Percentiles rank a stretch among this genome's conserved stretches.
Evolutionary conservation across 2,113 vertebrate genomes (phyloP).

Genomic region (Circaetus cinerascens): DNA sequence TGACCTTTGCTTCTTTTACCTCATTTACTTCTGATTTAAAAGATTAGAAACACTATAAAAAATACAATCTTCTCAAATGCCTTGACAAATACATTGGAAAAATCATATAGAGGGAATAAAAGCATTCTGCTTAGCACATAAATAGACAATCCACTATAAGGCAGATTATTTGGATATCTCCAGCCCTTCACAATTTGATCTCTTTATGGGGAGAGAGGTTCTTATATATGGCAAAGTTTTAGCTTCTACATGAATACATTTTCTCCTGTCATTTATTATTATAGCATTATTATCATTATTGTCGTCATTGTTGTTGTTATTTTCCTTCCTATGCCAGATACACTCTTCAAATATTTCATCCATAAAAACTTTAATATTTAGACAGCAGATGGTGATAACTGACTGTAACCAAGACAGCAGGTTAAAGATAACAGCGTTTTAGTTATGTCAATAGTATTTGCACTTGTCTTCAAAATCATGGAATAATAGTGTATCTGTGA

Average conservation of each 20-base stretch:
- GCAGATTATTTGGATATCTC: slow-evolving; percentile 34
- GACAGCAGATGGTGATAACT: slow-evolving; percentile 19
- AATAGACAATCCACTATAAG: slow-evolving; percentile 6
- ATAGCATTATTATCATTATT: background rate
- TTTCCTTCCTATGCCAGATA: background rate
- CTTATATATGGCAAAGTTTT: background rate
- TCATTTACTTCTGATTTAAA: slow-evolving; percentile 64
- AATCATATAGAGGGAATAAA: slow-evolving; percentile 35
- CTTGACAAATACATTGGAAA: slow-evolving; percentile 28
- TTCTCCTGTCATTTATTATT: background rate
- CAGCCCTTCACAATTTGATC: background rate
- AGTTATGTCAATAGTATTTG: background rate
- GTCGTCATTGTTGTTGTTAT: background rate
- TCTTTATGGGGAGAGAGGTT: slow-evolving; percentile 1
- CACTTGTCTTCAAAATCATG: background rate
- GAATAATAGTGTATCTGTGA: background rate
- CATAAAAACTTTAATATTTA: background rate
- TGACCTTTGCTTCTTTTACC: slow-evolving; percentile 62
- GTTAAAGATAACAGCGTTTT: background rate
- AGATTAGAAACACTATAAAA: slow-evolving; percentile 57
- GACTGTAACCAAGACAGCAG: background rate
- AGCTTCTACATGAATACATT: background rate
- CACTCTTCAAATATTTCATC: background rate
- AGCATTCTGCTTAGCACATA: slow-evolving; percentile 29
- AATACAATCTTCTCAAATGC: slow-evolving; percentile 32